phyloP scores from a whole-genome alignment of 2,888 invertebrate genomes.

The Ellobium chinense region DNA sequence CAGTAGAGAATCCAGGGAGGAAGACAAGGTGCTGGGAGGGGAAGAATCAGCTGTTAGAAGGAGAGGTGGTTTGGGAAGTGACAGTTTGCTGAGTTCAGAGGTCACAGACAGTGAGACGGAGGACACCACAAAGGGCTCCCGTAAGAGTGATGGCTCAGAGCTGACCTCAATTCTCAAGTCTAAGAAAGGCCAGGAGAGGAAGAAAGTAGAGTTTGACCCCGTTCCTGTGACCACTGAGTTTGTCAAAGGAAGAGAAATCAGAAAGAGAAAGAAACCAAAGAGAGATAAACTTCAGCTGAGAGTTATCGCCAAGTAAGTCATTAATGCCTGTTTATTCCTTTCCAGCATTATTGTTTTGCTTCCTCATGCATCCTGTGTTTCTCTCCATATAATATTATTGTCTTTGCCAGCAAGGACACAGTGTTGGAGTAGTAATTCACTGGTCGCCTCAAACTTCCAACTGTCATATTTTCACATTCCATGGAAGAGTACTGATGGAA shows the following conservation, averaged over 20 bases:
- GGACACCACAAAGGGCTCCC: background rate
- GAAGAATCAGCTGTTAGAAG: no score
- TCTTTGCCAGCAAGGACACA: no score
- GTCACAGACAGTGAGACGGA: background rate
- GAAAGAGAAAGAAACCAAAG: slow-evolving; percentile 57
- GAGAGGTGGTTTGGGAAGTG: no score
- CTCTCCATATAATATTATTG: no score
- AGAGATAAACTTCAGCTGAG: slow-evolving; percentile 64
- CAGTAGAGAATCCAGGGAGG: no score
- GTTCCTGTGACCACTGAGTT: slow-evolving; percentile 38
- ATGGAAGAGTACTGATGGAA: no score
- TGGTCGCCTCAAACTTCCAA: no score
- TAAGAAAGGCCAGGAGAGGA: slow-evolving; percentile 14
- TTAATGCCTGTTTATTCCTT: background rate
- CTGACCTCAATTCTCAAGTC: slow-evolving; percentile 29
- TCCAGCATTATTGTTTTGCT: no score
- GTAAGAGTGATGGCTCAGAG: slow-evolving; percentile 17
- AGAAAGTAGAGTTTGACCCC: slow-evolving; percentile 42
- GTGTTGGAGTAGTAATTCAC: no score
- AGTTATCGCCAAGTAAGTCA: slow-evolving; percentile 70
- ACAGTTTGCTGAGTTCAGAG: background rate
- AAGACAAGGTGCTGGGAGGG: no score
- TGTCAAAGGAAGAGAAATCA: slow-evolving; percentile 41
- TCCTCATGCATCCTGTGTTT: no score
- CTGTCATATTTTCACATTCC: no score